Percentiles rank a stretch among this genome's conserved stretches.
phyloP scores from a whole-genome alignment of 1,140 invertebrate genomes.

The Drosophila kohkoa region DNA sequence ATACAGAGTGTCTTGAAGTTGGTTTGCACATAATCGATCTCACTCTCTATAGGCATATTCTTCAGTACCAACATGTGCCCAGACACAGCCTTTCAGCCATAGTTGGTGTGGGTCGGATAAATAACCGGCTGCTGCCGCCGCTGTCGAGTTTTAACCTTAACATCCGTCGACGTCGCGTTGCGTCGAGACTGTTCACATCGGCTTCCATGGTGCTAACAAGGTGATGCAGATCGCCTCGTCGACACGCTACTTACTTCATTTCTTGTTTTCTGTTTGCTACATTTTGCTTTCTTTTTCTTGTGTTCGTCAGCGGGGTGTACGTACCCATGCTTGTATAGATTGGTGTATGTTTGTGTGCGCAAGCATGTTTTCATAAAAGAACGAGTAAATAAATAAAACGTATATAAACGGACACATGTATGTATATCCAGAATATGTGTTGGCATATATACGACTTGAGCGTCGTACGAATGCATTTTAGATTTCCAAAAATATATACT shows the following conservation, averaged over 20 bases:
- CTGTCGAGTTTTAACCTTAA: constrained; percentile 36
- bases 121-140: constrained; percentile 65
- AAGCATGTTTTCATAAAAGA: constrained; percentile 20
- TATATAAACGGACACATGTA: constrained; percentile 4
- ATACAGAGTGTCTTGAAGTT: constrained; percentile 3
- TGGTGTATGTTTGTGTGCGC: constrained; percentile 1
- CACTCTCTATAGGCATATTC: constrained; percentile 31
- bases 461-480: neutral
- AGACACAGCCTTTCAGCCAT: constrained; percentile 16
- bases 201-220: constrained; percentile 70
- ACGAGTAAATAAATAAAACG: constrained; percentile 27
- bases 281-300: constrained; percentile 65
- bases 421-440: constrained; percentile 4
- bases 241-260: constrained; percentile 74
- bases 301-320: constrained; percentile 26
- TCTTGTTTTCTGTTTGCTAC: constrained; percentile 58
- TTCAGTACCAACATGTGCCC: constrained; percentile 27
- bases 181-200: constrained; percentile 8
- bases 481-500: neutral
- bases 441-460: neutral
- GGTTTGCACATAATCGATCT: neutral
- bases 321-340: constrained; percentile 6
- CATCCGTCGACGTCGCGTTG: constrained; percentile 34
- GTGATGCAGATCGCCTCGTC: constrained; percentile 74
- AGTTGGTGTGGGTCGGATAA: constrained; percentile 45